A percentile compares a stretch with the other conserved stretches of the same genome.
These are phyloP conservation scores for Echeneis naucrates DNA, from an alignment of 2,797 vertebrate genomes.

Conservation along the genomic window DNA sequence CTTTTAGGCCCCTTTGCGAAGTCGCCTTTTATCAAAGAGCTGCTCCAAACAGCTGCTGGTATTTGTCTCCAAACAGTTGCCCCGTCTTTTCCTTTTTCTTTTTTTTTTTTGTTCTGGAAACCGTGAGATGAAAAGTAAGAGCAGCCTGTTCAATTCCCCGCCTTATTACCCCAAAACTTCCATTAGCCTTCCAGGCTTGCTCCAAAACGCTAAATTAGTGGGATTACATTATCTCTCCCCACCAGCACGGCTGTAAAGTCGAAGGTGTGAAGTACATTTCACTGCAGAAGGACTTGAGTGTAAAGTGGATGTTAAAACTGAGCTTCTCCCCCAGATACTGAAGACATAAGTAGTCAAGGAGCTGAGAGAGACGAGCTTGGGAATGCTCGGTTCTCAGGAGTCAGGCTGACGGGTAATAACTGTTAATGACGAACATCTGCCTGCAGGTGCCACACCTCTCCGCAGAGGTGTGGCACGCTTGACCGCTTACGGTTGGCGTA, in stretches of 20 bases:
- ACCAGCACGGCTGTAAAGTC: conserved; percentile 17
- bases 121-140: conserved; percentile 44
- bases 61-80: conserved; percentile 39
- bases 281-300: conserved; percentile 9
- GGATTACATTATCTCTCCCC: conserved; percentile 47
- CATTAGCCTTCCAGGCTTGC: conserved; percentile 59
- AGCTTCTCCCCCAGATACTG: conserved; percentile 5
- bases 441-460: conserved; percentile 37
- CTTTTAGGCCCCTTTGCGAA: conserved; percentile 22
- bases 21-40: conserved; percentile 18
- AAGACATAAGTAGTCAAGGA: background rate
- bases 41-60: conserved; percentile 40
- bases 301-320: conserved; percentile 40
- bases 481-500: conserved; percentile 11
- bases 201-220: conserved; percentile 64
- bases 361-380: conserved; percentile 11
- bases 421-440: conserved; percentile 69
- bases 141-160: conserved; percentile 60
- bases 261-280: conserved; percentile 11
- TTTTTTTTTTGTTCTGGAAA: conserved; percentile 11
- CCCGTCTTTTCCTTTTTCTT: background rate
- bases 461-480: conserved; percentile 25
- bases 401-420: conserved; percentile 49
- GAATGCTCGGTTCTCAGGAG: conserved; percentile 27
- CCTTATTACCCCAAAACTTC: conserved; percentile 68